These are phyloP conservation scores for Actinia equina DNA, from an alignment of 64 coral and sea anemone genomes.

Conservation along the genomic window DNA sequence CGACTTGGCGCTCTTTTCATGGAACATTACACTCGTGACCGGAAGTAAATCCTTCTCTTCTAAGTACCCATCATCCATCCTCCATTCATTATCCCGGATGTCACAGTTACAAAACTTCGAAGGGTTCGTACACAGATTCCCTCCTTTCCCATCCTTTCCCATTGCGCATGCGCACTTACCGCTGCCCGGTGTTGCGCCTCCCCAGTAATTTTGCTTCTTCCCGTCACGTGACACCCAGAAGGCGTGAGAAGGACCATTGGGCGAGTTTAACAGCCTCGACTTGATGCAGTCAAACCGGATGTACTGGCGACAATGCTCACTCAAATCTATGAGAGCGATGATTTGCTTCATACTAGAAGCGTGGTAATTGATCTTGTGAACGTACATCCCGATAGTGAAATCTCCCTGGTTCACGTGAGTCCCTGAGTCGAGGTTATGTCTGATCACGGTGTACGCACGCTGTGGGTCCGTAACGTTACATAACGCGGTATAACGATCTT, in stretches of 20 bases:
- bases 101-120: constrained; percentile 75
- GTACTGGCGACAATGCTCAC: constrained; percentile 71
- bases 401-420: constrained; percentile 10
- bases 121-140: constrained; percentile 9
- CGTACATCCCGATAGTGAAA: background rate
- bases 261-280: constrained; percentile 63
- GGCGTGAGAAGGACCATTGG: constrained; percentile 33
- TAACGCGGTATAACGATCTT: constrained; percentile 47
- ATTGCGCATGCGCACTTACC: constrained; percentile 67
- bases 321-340: constrained; percentile 33
- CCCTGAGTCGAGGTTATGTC: constrained; percentile 41
- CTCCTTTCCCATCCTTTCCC: background rate
- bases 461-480: constrained; percentile 55
- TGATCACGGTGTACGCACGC: constrained; percentile 53
- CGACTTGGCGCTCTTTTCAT: constrained; percentile 25
- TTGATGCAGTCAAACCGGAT: constrained; percentile 73
- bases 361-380: constrained; percentile 36
- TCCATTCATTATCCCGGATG: constrained; percentile 47
- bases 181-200: constrained; percentile 61
- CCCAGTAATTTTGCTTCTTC: constrained; percentile 60
- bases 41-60: constrained; percentile 50
- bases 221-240: constrained; percentile 62
- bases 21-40: constrained; percentile 50
- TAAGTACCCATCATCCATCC: constrained; percentile 73
- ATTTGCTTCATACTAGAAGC: constrained; percentile 45